phyloP scores from a whole-genome alignment of 2,797 vertebrate species.

The Eospalax fontanierii region DNA sequence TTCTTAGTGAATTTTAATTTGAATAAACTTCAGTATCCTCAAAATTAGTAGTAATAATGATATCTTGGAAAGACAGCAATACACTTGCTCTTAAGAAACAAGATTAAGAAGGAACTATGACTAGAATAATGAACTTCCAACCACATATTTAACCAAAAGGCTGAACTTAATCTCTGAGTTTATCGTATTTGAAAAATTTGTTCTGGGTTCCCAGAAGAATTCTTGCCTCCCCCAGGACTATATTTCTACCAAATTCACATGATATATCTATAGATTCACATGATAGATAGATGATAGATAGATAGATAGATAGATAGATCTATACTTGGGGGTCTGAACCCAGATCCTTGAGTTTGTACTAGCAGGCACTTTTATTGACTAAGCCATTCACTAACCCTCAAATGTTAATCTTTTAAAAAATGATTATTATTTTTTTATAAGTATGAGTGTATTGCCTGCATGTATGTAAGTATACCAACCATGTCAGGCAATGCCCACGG shows the following conservation, averaged over 20 bases:
- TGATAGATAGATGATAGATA: too few relatives aligned
- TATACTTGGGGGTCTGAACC: neutral
- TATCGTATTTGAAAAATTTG: neutral
- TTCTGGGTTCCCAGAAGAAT: neutral
- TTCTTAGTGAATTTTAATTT: constrained; percentile 38
- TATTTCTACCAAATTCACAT: constrained; percentile 31
- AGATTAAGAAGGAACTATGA: neutral
- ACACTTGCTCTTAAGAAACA: neutral
- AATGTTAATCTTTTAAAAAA: neutral
- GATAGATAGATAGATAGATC: too few relatives aligned
- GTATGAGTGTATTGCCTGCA: too few relatives aligned
- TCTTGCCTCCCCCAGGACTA: neutral
- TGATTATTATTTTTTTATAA: too few relatives aligned
- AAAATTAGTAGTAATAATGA: constrained; percentile 27
- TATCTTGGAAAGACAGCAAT: neutral
- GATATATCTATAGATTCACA: neutral
- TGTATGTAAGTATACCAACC: too few relatives aligned
- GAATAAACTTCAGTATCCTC: neutral
- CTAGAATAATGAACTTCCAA: constrained; percentile 24
- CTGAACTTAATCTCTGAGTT: neutral
- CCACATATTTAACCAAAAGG: neutral
- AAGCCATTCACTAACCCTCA: neutral
- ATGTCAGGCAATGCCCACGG: too few relatives aligned
- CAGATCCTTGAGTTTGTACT: neutral
- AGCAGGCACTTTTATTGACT: neutral